Evolutionary conservation across 2,113 vertebrate species (phyloP).

Genomic region (Amphiprion ocellaris): DNA sequence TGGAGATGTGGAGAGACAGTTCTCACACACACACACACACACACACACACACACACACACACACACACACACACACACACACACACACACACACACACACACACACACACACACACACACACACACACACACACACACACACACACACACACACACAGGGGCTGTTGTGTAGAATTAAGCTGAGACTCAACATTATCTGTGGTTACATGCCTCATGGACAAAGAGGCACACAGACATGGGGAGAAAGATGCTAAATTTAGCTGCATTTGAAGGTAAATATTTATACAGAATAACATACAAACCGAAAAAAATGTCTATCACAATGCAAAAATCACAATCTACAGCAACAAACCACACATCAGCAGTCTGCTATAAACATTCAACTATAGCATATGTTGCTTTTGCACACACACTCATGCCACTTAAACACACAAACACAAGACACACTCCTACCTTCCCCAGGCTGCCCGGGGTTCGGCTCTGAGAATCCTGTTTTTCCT

Average conservation of each 20-base stretch:
- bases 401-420: not conserved
- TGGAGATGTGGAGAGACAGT: conserved; percentile 68
- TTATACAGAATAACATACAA: conserved; percentile 7
- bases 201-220: conserved; percentile 49
- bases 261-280: conserved; percentile 18
- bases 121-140: conserved; percentile 9
- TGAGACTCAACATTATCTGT: conserved; percentile 28
- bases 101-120: not conserved
- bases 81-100: conserved; percentile 22
- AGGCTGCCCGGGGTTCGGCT: conserved; percentile 50
- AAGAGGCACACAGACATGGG: conserved; percentile 27
- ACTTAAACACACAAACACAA: conserved; percentile 6
- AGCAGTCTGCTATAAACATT: not conserved
- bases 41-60: not conserved
- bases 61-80: conserved; percentile 17
- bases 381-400: not conserved
- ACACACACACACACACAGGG: conserved; percentile 17
- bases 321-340: not conserved
- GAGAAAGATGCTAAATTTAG: conserved; percentile 27
- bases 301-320: not conserved
- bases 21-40: not conserved
- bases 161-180: conserved; percentile 36
- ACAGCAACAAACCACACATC: not conserved
- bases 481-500: conserved; percentile 75
- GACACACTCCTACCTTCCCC: conserved; percentile 78